phyloP scores from a whole-genome alignment of 2,113 vertebrate genomes.

The Triplophysa tibetana region DNA sequence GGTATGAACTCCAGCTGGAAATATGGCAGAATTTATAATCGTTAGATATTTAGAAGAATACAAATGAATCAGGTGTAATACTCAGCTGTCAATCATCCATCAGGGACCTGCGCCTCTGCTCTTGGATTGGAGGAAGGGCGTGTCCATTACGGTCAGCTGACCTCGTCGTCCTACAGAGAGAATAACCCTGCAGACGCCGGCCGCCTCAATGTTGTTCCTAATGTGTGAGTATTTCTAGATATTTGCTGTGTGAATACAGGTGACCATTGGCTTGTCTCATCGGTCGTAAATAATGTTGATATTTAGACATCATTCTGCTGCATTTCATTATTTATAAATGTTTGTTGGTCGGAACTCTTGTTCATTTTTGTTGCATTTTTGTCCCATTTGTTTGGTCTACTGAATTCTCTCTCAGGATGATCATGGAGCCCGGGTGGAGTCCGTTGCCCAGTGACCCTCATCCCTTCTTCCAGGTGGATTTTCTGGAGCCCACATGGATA shows the following conservation, averaged over 20 bases:
- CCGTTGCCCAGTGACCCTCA: slow-evolving; percentile 69
- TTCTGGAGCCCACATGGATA: slow-evolving; percentile 79
- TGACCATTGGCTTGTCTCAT: too few species aligned
- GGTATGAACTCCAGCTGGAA: slow-evolving; percentile 24
- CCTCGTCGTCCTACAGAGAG: slow-evolving; percentile 73
- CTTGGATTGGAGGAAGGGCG: slow-evolving; percentile 80
- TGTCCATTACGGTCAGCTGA: slow-evolving; percentile 77
- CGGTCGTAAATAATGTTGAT: too few species aligned
- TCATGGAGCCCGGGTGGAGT: slow-evolving; percentile 82
- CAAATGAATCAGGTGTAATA: background rate
- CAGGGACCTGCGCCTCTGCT: slow-evolving; percentile 74
- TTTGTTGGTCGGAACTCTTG: background rate
- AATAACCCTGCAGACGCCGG: slow-evolving; percentile 81
- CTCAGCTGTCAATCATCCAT: background rate
- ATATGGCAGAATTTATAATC: background rate
- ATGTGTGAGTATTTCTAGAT: slow-evolving; percentile 68
- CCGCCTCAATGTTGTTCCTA: slow-evolving; percentile 77
- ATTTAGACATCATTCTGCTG: too few species aligned
- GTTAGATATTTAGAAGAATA: too few species aligned
- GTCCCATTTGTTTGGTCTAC: background rate
- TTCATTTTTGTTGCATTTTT: background rate
- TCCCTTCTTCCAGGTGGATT: slow-evolving; percentile 82
- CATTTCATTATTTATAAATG: too few species aligned
- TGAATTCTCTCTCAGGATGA: slow-evolving; percentile 58
- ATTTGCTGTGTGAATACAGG: too few species aligned